Conservation (phyloP, 1,140 invertebrate genomes). For the Sogatella furcifera region DNA sequence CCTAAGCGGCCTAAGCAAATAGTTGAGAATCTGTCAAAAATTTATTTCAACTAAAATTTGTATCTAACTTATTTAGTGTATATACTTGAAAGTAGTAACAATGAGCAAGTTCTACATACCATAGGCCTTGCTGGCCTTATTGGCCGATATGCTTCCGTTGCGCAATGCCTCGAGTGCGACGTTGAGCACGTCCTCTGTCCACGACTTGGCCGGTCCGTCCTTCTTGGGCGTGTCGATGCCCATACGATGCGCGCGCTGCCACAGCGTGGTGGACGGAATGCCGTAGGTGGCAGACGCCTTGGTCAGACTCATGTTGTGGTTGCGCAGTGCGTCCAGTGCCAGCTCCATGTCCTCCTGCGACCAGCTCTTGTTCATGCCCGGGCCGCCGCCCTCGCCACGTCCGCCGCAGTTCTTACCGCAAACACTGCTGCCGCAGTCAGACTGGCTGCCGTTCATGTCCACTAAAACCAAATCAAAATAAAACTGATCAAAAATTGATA, state of each 20-base stretch:
- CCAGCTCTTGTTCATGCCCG: conserved; percentile 57
- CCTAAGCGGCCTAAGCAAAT: too few relatives aligned
- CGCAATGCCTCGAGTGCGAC: conserved; percentile 67
- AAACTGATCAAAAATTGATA: too few relatives aligned
- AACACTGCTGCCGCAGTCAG: too few relatives aligned
- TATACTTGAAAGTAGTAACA: too few relatives aligned
- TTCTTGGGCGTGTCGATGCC: conserved; percentile 80
- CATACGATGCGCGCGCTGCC: conserved; percentile 48
- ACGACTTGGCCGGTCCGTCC: conserved; percentile 73
- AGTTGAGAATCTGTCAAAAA: too few relatives aligned
- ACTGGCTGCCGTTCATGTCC: too few relatives aligned
- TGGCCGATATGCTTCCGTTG: conserved; percentile 73
- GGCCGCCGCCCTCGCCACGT: neutral
- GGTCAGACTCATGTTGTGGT: conserved; percentile 77
- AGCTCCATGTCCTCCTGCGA: conserved; percentile 80
- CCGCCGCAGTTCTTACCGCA: neutral
- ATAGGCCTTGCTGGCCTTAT: conserved; percentile 85
- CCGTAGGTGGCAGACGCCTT: conserved; percentile 70
- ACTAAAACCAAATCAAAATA: too few relatives aligned
- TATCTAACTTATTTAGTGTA: too few relatives aligned
- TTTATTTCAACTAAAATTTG: too few relatives aligned
- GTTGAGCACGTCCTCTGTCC: conserved; percentile 74
- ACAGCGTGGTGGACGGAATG: conserved; percentile 79
- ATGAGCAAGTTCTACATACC: too few relatives aligned
- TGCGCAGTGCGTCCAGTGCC: conserved; percentile 69